Conservation (phyloP, 2,888 invertebrate genomes). For the Apodemia zela region DNA sequence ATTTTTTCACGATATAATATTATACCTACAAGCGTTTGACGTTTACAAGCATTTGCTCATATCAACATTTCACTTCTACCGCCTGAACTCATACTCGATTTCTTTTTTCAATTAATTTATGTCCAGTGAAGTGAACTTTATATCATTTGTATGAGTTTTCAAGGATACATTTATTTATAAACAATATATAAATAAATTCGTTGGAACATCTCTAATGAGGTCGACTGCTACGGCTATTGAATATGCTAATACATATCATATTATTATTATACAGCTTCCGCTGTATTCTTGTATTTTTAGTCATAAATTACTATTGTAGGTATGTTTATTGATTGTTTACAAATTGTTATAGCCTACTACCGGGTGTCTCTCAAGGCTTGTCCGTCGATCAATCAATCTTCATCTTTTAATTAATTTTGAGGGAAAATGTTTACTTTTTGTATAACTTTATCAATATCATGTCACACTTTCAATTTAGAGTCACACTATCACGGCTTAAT, state of each 20-base stretch:
- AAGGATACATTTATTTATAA: constrained; percentile 8
- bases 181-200: constrained; percentile 5
- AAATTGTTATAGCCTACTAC: not conserved
- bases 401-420: too few relatives aligned
- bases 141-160: not conserved
- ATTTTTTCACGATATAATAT: too few relatives aligned
- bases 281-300: constrained; percentile 4
- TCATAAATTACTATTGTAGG: not conserved
- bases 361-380: constrained; percentile 6
- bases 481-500: too few relatives aligned
- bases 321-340: constrained; percentile 7
- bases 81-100: too few relatives aligned
- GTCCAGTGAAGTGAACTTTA: not conserved
- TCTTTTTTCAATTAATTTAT: too few relatives aligned
- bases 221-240: constrained; percentile 35
- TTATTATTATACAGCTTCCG: constrained; percentile 9
- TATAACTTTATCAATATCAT: too few relatives aligned
- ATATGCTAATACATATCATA: constrained; percentile 34
- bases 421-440: too few relatives aligned
- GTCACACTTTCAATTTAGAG: too few relatives aligned
- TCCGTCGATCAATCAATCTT: too few relatives aligned
- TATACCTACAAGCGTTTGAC: too few relatives aligned
- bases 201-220: constrained; percentile 33
- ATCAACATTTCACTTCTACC: too few relatives aligned
- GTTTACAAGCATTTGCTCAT: too few relatives aligned